A percentile compares a stretch with the other conserved stretches of the same genome.
phyloP scores from a whole-genome alignment of 2,888 invertebrate genomes.

The Cordilura impudica region DNA sequence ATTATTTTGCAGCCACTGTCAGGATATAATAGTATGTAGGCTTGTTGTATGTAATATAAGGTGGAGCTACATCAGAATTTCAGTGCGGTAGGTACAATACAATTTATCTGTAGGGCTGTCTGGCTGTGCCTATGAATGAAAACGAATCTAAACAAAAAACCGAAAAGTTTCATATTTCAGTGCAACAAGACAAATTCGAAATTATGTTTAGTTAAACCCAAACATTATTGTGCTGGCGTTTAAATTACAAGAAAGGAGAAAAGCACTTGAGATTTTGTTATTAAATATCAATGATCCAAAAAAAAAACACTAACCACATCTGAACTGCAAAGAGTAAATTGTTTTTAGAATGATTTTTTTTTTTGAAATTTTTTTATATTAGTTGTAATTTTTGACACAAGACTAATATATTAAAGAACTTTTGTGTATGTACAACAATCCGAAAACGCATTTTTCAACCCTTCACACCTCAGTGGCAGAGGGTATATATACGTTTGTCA shows the following conservation, averaged over 20 bases:
- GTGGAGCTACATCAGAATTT: neutral
- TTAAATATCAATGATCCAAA: slow-evolving; percentile 33
- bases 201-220: slow-evolving; percentile 38
- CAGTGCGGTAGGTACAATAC: slow-evolving; percentile 58
- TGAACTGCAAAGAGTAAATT: neutral
- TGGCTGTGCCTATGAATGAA: neutral
- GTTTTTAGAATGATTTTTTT: neutral
- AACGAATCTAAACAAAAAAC: slow-evolving; percentile 43
- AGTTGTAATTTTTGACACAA: too few relatives aligned
- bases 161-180: slow-evolving; percentile 52
- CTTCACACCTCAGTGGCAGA: too few relatives aligned
- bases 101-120: neutral
- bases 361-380: too few relatives aligned
- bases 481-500: too few relatives aligned
- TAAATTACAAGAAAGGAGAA: slow-evolving; percentile 17
- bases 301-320: neutral
- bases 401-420: too few relatives aligned
- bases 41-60: slow-evolving; percentile 6
- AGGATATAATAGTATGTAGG: slow-evolving; percentile 39
- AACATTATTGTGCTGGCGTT: slow-evolving; percentile 35
- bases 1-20: slow-evolving; percentile 59
- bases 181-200: slow-evolving; percentile 17
- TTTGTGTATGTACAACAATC: too few relatives aligned
- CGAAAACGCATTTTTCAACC: too few relatives aligned
- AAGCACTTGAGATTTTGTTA: slow-evolving; percentile 52